Evolutionary conservation across 1,140 invertebrate genomes (phyloP), one percentile per base, ranked within the genome.

Genomic region (Bradysia coprophila): DNA sequence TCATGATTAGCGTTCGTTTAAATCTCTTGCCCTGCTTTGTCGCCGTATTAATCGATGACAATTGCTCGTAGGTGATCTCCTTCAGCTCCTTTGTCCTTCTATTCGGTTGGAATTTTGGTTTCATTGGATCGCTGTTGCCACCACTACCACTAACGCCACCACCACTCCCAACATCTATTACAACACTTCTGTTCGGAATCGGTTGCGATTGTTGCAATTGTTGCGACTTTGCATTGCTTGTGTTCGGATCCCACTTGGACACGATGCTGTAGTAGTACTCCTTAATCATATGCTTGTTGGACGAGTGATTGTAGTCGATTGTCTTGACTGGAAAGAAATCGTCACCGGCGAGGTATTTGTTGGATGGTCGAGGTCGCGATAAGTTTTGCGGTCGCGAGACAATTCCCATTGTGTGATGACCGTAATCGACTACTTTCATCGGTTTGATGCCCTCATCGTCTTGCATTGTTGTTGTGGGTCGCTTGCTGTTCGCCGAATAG

Each of bases 381-480:
- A 21, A 5, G 19, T 16, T 40, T 16, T 22, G 16, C 22, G 37
- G 13, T n/a, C 20, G 10, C 41, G 33, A 22, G n/a, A 41, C 24
- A 42, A 43, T 45, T n/a, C 39, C 44, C 4, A 51, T 38, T 42
- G 66, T 57, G 48, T 73, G 71, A 49, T 81, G 78, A 18, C 72
- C 72, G 60, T 84, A 82, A 60, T 84, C 78, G 34, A 82, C 71
- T 20, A 81, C 69, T 45, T 76, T 71, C 13, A 67, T 63, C 34
- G 67, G 62, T 40, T 64, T 52, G 38, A 67, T 60, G 34, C 65
- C 43, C 16, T 61, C 59, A 38, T 42, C 49, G 18, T 16, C 9
- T 15, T 4, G 13, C 13, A 21, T 40, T 16, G 11, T 40, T 16
- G 5, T 5, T 32, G 28, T 32, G 9, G n/a, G 9, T 19, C 16